A percentile compares a stretch with the other conserved stretches of the same genome.
These are phyloP conservation scores for Pangasius mekongensis DNA, from an alignment of 2,797 vertebrate species.

Conservation along the genomic window DNA sequence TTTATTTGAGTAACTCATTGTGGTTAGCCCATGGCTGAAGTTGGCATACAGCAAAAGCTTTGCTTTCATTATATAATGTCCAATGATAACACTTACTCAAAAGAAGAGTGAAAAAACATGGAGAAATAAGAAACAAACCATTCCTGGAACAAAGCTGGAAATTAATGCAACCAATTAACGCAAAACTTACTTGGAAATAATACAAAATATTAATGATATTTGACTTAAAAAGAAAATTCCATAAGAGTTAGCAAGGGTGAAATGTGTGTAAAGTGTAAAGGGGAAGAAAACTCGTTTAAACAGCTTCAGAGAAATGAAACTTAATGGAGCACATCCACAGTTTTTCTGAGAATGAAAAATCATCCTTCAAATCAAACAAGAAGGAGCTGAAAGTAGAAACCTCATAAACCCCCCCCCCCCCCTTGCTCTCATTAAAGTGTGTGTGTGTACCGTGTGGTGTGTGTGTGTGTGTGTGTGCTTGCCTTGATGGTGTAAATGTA, in stretches of 20 bases:
- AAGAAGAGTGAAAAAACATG: background rate
- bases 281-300: background rate
- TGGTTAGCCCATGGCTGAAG: background rate
- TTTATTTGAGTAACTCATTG: background rate
- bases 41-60: background rate
- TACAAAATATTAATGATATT: background rate
- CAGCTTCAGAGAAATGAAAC: background rate
- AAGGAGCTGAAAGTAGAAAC: conserved; percentile 39
- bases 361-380: conserved; percentile 43
- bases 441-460: conserved; percentile 14
- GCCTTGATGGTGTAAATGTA: conserved; percentile 54
- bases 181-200: background rate
- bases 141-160: background rate
- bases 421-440: conserved; percentile 38
- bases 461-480: conserved; percentile 23
- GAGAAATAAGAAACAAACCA: too few species aligned
- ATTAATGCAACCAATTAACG: background rate
- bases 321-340: conserved; percentile 26
- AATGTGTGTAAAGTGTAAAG: background rate
- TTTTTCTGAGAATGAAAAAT: conserved; percentile 46
- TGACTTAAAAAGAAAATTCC: background rate
- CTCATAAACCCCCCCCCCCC: background rate
- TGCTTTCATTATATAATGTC: background rate
- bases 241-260: background rate
- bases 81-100: background rate